Percentiles rank a stretch among this genome's conserved stretches.
Conservation (phyloP, 2,888 invertebrate genomes). For the Glyphotaelius pellucidus region DNA sequence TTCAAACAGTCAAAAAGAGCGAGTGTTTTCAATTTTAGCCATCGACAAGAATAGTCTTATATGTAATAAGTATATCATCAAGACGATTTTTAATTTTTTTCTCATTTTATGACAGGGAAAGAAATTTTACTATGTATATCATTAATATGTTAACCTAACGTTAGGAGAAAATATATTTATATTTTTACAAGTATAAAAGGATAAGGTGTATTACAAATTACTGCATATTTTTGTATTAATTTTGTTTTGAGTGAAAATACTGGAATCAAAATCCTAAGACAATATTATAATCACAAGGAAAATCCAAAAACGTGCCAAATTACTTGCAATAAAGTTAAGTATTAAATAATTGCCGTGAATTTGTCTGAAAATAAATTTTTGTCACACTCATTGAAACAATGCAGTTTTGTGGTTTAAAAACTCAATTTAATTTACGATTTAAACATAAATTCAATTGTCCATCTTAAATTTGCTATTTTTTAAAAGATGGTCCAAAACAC, state of each 20-base stretch:
- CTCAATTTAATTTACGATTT: slow-evolving; percentile 45
- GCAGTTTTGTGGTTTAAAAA: slow-evolving; percentile 23
- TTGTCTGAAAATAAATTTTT: slow-evolving; percentile 8
- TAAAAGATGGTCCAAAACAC: background rate
- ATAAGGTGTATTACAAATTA: slow-evolving; percentile 9
- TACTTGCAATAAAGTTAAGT: background rate
- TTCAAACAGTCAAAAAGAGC: background rate
- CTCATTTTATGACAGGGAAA: slow-evolving; percentile 29
- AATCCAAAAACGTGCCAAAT: background rate
- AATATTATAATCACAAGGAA: background rate
- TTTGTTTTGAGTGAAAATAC: background rate
- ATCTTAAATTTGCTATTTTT: background rate
- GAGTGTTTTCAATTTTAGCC: background rate
- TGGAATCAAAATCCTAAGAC: background rate
- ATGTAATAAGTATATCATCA: background rate
- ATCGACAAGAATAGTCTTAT: background rate
- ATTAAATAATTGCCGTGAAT: background rate
- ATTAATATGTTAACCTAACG: slow-evolving; percentile 8
- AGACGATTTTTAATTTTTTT: background rate
- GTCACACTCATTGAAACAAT: slow-evolving; percentile 38
- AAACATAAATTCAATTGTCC: slow-evolving; percentile 3
- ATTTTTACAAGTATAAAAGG: slow-evolving; percentile 45
- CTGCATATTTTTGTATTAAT: background rate
- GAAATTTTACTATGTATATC: background rate
- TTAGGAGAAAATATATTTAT: slow-evolving; percentile 20